Percentiles rank a stretch among this genome's conserved stretches.
Conservation (phyloP, 2,888 invertebrate species). For the Philopedon plagiatum region DNA sequence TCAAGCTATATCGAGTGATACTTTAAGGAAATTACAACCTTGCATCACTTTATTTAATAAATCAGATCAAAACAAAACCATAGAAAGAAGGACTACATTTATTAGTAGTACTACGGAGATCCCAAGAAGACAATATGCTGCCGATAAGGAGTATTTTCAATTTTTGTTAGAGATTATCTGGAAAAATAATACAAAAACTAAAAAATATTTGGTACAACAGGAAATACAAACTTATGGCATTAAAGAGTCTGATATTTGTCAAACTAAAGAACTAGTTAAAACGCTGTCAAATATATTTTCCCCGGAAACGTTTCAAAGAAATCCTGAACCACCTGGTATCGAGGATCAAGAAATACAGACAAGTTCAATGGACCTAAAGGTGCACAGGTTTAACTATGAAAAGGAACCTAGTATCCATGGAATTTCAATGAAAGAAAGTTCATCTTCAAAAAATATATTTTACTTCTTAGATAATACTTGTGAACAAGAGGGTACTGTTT, state of each 20-base stretch:
- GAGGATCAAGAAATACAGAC: slow-evolving; percentile 29
- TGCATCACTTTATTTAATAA: neutral
- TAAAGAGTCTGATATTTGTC: neutral
- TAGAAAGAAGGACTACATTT: too few species aligned
- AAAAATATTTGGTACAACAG: slow-evolving; percentile 32
- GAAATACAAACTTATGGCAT: neutral
- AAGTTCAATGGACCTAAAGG: neutral
- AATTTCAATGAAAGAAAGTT: neutral
- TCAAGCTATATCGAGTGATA: neutral
- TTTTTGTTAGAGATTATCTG: slow-evolving; percentile 25
- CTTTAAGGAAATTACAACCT: slow-evolving; percentile 20
- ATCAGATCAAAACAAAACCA: neutral
- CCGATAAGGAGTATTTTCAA: slow-evolving; percentile 21
- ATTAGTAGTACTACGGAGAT: neutral
- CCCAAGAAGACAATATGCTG: neutral
- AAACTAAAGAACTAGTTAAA: neutral
- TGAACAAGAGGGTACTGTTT: too few species aligned
- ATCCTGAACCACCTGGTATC: slow-evolving; percentile 26
- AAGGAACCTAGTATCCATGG: neutral
- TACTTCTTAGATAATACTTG: slow-evolving; percentile 28
- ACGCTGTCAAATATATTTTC: slow-evolving; percentile 28
- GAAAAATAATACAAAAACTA: slow-evolving; percentile 28
- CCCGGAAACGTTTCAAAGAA: slow-evolving; percentile 22
- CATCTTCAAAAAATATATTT: slow-evolving; percentile 30
- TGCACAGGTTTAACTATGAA: neutral